These are phyloP conservation scores for Euborellia annulipes DNA, from an alignment of 1,140 invertebrate species.

Conservation along the genomic window DNA sequence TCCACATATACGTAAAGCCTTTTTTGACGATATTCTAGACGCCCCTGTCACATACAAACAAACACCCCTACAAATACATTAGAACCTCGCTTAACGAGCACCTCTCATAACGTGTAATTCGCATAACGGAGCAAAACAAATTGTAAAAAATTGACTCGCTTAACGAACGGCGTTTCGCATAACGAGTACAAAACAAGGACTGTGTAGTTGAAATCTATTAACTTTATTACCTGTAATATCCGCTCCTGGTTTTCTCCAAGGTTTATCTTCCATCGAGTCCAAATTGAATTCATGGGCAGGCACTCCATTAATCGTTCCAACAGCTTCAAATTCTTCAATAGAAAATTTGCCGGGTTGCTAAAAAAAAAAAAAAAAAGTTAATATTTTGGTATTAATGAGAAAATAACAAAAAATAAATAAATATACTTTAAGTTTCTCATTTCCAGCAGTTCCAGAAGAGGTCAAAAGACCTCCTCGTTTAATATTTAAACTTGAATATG, in stretches of 20 bases:
- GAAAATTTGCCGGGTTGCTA: constrained; percentile 60
- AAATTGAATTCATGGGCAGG: constrained; percentile 84
- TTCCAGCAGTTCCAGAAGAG: constrained; percentile 25
- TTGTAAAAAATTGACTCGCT: too few species aligned
- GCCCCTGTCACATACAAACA: too few species aligned
- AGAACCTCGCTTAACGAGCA: too few species aligned
- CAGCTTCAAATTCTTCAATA: constrained; percentile 69
- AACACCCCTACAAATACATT: too few species aligned
- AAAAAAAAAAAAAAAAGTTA: constrained; percentile 6
- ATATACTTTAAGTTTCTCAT: constrained; percentile 25
- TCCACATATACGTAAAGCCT: too few species aligned
- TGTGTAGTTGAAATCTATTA: too few species aligned
- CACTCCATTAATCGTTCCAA: constrained; percentile 85
- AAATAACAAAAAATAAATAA: neutral
- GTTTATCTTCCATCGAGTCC: constrained; percentile 89
- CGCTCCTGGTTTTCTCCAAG: constrained; percentile 96
- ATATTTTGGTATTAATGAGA: neutral
- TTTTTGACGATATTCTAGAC: too few species aligned
- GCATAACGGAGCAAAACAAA: too few species aligned
- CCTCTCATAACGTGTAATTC: too few species aligned
- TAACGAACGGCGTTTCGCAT: too few species aligned
- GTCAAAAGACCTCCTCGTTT: constrained; percentile 40
- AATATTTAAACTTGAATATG: constrained; percentile 44
- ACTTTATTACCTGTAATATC: constrained; percentile 64
- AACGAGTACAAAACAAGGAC: too few species aligned